These are phyloP conservation scores for Siphamia tubifer DNA, from an alignment of 2,113 vertebrate genomes.

Conservation along the genomic window DNA sequence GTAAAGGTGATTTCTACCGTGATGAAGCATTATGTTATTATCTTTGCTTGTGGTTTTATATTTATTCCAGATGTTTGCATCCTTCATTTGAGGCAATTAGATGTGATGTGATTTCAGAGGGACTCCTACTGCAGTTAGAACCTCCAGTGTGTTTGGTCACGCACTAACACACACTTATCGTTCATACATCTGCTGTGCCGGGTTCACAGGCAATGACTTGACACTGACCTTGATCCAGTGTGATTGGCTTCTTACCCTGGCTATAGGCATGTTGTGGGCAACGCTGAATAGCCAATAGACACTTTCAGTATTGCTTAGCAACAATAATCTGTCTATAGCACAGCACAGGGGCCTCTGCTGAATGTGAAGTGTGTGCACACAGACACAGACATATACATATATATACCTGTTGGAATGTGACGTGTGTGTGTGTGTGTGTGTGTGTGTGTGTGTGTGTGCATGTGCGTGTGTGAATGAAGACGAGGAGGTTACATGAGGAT, in stretches of 20 bases:
- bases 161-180: not conserved
- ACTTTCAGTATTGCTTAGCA: slow-evolving; percentile 70
- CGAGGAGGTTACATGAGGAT: slow-evolving; percentile 1
- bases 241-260: slow-evolving; percentile 58
- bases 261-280: slow-evolving; percentile 42
- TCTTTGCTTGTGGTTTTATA: not conserved
- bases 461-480: no score
- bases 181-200: not conserved
- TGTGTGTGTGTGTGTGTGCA: not conserved
- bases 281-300: slow-evolving; percentile 44
- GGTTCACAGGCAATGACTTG: slow-evolving; percentile 30
- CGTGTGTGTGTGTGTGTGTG: not conserved
- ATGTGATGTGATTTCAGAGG: not conserved
- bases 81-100: not conserved
- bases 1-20: no score
- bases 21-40: not conserved
- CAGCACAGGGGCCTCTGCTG: slow-evolving; percentile 4
- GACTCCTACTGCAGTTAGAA: slow-evolving; percentile 21
- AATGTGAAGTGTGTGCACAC: not conserved
- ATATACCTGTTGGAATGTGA: slow-evolving; percentile 10
- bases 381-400: not conserved
- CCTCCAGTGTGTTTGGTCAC: slow-evolving; percentile 8
- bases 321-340: slow-evolving; percentile 50
- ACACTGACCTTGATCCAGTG: slow-evolving; percentile 48
- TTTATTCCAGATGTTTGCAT: not conserved